Evolutionary conservation across 2,888 invertebrate species (phyloP).

Genomic region (Acanthosoma haemorrhoidale): DNA sequence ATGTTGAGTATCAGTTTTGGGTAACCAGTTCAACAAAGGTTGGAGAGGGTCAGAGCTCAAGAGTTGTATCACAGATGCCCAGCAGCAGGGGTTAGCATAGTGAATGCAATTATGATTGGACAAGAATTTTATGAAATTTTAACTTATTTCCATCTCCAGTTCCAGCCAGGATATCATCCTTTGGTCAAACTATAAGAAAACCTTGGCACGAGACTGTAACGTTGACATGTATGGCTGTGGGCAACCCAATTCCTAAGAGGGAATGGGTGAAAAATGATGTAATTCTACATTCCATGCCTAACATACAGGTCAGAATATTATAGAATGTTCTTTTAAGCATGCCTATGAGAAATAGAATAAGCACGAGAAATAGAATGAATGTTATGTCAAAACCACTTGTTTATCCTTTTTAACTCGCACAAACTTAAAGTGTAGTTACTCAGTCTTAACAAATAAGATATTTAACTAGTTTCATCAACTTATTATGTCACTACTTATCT

Average conservation of each 20-base stretch:
- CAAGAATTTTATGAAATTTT: not conserved
- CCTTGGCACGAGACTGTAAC: constrained; percentile 63
- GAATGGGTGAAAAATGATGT: constrained; percentile 60
- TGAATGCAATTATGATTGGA: not conserved
- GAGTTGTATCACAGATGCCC: constrained; percentile 61
- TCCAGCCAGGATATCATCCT: constrained; percentile 65
- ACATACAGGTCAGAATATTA: constrained; percentile 18
- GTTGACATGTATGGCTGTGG: constrained; percentile 61
- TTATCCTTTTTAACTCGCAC: not conserved
- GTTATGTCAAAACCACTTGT: not conserved
- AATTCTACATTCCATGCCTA: constrained; percentile 31
- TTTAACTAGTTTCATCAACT: not conserved
- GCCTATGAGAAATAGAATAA: not conserved
- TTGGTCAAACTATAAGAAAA: constrained; percentile 60
- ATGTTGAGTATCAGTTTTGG: constrained; percentile 72
- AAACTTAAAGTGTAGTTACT: not conserved
- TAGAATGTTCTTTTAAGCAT: not conserved
- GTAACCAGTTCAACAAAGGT: constrained; percentile 70
- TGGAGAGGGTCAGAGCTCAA: constrained; percentile 70
- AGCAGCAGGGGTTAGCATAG: constrained; percentile 52
- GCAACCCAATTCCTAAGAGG: constrained; percentile 53
- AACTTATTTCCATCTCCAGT: constrained; percentile 45
- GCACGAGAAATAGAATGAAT: not conserved
- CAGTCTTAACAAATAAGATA: not conserved
- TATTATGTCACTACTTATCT: not conserved